phyloP scores from a whole-genome alignment of 1,140 invertebrate species.

The Oryctes rhinoceros region DNA sequence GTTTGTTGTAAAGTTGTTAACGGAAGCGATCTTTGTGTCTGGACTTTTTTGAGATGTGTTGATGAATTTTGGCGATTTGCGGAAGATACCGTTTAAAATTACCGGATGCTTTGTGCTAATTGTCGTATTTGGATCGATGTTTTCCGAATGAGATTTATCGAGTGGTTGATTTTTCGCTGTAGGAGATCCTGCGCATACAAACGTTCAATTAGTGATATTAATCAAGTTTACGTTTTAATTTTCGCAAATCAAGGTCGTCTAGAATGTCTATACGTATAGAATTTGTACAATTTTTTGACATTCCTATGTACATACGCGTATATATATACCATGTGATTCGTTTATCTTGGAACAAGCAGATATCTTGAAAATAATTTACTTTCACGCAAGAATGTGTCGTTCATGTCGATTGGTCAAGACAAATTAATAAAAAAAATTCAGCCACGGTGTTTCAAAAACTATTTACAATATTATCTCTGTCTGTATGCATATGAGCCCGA shows the following conservation, averaged over 20 bases:
- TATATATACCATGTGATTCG: no score
- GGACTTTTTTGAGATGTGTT: constrained; percentile 32
- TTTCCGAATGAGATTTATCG: constrained; percentile 42
- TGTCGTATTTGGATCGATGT: constrained; percentile 46
- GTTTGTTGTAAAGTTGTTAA: constrained; percentile 19
- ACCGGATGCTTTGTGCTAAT: constrained; percentile 10
- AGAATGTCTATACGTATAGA: no score
- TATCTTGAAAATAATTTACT: no score
- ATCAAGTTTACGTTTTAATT: background rate
- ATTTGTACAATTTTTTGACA: no score
- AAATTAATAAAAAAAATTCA: no score
- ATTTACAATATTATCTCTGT: no score
- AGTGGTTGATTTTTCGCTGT: constrained; percentile 13
- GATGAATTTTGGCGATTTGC: constrained; percentile 40
- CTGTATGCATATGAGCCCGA: no score
- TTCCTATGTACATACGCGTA: no score
- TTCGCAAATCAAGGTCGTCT: background rate
- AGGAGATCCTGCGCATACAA: constrained; percentile 19
- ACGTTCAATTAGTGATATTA: background rate
- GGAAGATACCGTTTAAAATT: constrained; percentile 43
- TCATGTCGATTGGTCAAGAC: no score
- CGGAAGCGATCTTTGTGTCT: background rate
- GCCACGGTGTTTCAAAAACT: no score
- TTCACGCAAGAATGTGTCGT: no score
- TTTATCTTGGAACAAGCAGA: no score